phyloP scores from a whole-genome alignment of 2,113 vertebrate species.

The Typhlomys cinereus region DNA sequence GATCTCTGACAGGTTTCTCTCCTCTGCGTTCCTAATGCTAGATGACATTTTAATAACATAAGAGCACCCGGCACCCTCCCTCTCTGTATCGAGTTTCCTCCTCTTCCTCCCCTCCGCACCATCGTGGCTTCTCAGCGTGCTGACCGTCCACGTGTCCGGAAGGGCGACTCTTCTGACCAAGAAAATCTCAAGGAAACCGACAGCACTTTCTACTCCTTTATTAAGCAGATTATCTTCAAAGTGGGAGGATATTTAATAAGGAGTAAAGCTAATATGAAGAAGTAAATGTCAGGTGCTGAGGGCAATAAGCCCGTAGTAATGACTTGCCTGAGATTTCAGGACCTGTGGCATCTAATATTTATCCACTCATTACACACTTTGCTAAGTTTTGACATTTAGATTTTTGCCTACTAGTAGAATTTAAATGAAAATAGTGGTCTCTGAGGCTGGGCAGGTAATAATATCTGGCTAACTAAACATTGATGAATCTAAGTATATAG shows the following conservation, averaged over 20 bases:
- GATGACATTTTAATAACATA: no score
- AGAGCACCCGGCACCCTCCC: no score
- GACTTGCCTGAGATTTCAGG: slow-evolving; percentile 46
- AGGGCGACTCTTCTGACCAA: neutral
- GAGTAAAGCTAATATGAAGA: slow-evolving; percentile 46
- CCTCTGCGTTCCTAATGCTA: neutral
- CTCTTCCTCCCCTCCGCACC: neutral
- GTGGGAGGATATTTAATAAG: slow-evolving; percentile 53
- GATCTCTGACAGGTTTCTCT: neutral
- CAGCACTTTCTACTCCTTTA: neutral
- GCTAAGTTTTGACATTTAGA: slow-evolving; percentile 75
- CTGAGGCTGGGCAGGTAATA: slow-evolving; percentile 45
- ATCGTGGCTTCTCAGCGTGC: neutral
- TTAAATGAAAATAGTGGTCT: slow-evolving; percentile 70
- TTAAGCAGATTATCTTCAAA: slow-evolving; percentile 59
- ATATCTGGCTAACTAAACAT: neutral
- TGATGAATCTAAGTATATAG: neutral
- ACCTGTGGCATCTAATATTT: slow-evolving; percentile 58
- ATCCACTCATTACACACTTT: slow-evolving; percentile 70
- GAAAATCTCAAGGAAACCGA: neutral
- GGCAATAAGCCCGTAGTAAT: slow-evolving; percentile 66
- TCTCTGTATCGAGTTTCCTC: no score
- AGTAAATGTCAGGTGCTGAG: slow-evolving; percentile 57
- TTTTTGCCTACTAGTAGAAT: slow-evolving; percentile 45
- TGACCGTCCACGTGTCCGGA: neutral